Base-by-base conservation (phyloP, 2,113 vertebrate genomes). In the Paradisaea rubra region DNA sequence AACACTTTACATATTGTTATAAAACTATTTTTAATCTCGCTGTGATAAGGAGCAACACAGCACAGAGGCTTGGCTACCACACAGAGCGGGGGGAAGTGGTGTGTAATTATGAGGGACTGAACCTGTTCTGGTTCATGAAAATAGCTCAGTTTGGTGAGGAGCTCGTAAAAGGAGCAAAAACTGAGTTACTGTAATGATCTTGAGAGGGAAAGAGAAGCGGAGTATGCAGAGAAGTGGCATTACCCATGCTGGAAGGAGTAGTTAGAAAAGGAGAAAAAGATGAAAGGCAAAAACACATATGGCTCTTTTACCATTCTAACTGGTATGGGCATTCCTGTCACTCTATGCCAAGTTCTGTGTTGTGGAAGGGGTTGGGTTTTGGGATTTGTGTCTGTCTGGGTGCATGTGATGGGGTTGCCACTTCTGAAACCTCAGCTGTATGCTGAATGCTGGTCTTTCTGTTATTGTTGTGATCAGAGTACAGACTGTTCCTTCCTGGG, bases 401-500 rank as follows among this genome's bases (percentile, higher is more conserved):
- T 49, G 13, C 27, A 8, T 41, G 17, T 20, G 20, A 60, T 78
- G 27, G 21, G 33, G 10, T 33, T 93, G 47, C 57, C 89, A 86
- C 45, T 95, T 93, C 60, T 81, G 82, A 91, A 90, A 52, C 27
- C 22, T 60, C 64, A 61, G 45, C 24, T 31, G 41, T 5, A 81
- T 39, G 64, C 74, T 94, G 63, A 73, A 12, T 39, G 53, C 28
- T 47, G 10, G 41, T 59, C 41, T 89, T 89, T 91, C 63, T 86
- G 21, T 69, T 59, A 4, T 33, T 91, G 79, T 54, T 7, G 9
- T 68, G 85, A 85, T 81, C 80, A 83, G 53, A 68, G 83, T 72
- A 85, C 89, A 88, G 30, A 44, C 68, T 94, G 89, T 94, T 95
- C 89, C 53, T 92, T 89, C 66, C 41, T 13, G 50, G 50, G 45